Conservation (phyloP, 92 coral and sea anemone genomes). For the Porites divaricata region DNA sequence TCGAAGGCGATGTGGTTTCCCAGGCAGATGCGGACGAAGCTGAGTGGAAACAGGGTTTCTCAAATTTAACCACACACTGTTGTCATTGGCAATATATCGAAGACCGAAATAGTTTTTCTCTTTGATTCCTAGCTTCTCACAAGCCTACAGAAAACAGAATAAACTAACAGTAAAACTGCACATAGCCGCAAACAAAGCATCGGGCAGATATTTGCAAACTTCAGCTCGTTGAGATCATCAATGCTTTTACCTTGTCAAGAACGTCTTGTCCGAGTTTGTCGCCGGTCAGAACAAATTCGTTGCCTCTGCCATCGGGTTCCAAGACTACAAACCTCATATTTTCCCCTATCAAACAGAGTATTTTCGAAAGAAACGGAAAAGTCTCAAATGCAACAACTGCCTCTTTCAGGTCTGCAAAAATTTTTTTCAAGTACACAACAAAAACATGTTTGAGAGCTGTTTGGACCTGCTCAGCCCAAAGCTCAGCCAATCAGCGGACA, state of each 20-base stretch:
- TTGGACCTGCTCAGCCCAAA: slow-evolving; percentile 69
- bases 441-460: slow-evolving; percentile 64
- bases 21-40: slow-evolving; percentile 96
- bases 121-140: slow-evolving; percentile 86
- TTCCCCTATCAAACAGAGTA: background rate
- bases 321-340: slow-evolving; percentile 87
- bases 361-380: background rate
- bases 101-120: slow-evolving; percentile 98
- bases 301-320: slow-evolving; percentile 89
- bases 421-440: slow-evolving; percentile 53
- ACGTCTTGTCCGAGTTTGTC: slow-evolving; percentile 94
- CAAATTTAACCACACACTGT: slow-evolving; percentile 91
- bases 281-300: slow-evolving; percentile 90
- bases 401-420: slow-evolving; percentile 31
- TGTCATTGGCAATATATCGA: slow-evolving; percentile 82
- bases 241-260: slow-evolving; percentile 87
- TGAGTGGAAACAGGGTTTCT: slow-evolving; percentile 96
- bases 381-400: background rate
- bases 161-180: slow-evolving; percentile 1
- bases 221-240: slow-evolving; percentile 7
- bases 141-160: slow-evolving; percentile 67
- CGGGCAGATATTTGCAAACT: slow-evolving; percentile 25
- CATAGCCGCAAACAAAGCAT: slow-evolving; percentile 19
- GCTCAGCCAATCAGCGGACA: slow-evolving; percentile 75
- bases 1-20: slow-evolving; percentile 98